These are phyloP conservation scores for Chloropsis cyanopogon DNA, from an alignment of 2,113 vertebrate species.

Conservation along the genomic window DNA sequence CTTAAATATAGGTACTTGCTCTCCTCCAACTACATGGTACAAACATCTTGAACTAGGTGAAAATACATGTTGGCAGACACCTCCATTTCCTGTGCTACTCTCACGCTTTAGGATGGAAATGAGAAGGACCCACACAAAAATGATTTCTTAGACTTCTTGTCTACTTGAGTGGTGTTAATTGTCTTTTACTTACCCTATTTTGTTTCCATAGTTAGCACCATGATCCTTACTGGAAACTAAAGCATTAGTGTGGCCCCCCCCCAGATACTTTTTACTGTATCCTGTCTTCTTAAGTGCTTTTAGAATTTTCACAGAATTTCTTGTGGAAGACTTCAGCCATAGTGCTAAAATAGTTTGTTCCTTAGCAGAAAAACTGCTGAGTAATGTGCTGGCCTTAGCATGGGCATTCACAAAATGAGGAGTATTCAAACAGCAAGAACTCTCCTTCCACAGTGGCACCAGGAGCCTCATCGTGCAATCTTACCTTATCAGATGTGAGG, in stretches of 20 bases:
- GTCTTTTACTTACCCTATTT: neutral
- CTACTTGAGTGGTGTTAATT: neutral
- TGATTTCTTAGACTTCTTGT: neutral
- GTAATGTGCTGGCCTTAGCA: neutral
- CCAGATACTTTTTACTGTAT: neutral
- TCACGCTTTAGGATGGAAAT: neutral
- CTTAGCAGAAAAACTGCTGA: neutral
- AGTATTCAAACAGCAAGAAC: neutral
- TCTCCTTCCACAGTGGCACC: neutral
- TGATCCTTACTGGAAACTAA: neutral
- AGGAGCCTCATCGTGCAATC: neutral
- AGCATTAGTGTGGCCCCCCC: neutral
- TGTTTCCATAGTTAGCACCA: neutral
- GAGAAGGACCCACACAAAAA: neutral
- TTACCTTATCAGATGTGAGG: neutral
- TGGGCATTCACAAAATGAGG: neutral
- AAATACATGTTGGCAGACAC: neutral
- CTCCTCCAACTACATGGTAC: accelerated
- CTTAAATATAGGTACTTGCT: neutral
- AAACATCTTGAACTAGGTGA: neutral
- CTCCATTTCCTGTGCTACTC: neutral
- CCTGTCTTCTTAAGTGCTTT: neutral
- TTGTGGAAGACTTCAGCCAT: neutral
- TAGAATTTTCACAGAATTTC: neutral
- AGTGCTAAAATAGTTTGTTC: neutral